Conservation (phyloP, 2,888 invertebrate species). For the Abrostola triplasia region DNA sequence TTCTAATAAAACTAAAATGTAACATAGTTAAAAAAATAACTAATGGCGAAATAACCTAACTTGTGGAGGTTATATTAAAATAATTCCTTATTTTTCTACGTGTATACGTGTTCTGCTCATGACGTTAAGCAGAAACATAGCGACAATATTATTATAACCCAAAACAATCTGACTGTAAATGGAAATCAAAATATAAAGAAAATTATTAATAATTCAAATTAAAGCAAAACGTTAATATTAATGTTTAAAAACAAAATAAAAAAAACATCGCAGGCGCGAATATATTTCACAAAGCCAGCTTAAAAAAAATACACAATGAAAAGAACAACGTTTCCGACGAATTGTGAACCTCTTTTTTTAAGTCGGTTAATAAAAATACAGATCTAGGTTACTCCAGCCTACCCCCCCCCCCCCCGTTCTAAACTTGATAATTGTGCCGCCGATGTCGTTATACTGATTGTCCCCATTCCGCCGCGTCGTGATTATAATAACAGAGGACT, state of each 20-base stretch:
- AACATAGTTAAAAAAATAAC: too few relatives aligned
- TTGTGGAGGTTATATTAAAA: too few relatives aligned
- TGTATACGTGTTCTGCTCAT: background rate
- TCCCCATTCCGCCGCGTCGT: conserved; percentile 20
- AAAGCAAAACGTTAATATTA: too few relatives aligned
- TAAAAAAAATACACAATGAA: too few relatives aligned
- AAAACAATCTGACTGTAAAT: background rate
- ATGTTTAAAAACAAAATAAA: background rate
- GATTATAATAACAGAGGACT: conserved; percentile 43
- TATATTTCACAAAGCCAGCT: too few relatives aligned
- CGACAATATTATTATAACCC: background rate
- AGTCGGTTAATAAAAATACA: conserved; percentile 18
- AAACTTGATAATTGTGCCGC: conserved; percentile 29
- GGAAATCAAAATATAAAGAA: background rate
- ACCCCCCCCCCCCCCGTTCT: conserved; percentile 7
- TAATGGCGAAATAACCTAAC: too few relatives aligned
- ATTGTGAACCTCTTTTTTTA: too few relatives aligned
- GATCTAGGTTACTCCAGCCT: conserved; percentile 24
- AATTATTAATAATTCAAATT: background rate
- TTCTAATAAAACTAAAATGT: too few relatives aligned
- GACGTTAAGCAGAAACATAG: background rate
- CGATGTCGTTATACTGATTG: conserved; percentile 39
- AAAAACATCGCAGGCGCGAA: background rate
- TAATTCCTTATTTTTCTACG: background rate
- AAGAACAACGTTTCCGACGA: too few relatives aligned